Base-by-base conservation (phyloP, 1,140 invertebrate species). In the Cotesia chilonis region DNA sequence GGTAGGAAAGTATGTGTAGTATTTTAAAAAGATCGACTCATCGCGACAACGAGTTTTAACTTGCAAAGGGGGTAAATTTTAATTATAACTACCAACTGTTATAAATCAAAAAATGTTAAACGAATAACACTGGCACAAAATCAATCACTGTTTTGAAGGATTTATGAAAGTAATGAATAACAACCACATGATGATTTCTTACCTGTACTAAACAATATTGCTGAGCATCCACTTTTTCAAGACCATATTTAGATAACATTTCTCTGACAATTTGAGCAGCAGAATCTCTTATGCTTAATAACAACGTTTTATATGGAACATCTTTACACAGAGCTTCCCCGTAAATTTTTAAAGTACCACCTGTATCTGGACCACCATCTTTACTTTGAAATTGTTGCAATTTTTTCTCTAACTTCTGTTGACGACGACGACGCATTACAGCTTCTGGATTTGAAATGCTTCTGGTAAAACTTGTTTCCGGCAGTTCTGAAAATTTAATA, bases 361-460 rank as follows among this genome's bases (percentile, higher is more conserved):
- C 95, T 1, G 92, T 94, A 79, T 94, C 93, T n/a, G 96, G 97
- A 10, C 97, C 97, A 61, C 97, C 95, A 78, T 95, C 94, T 81
- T 96, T 94, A 72, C 94, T 96, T 36, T 95, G 90, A 86, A 99
- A 99, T 84, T 99, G 96, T 84, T 98, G 95, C 75, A 99, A 87
- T 85, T 98, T 99, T 79, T 95, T 93, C 86, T 99, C 98, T 60
- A 99, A 89, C 84, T 98, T 99, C 84, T 98, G 96, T 82, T 99
- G 97, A n/a, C 98, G 88, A 71, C 97, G 89, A 47, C 98, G 90
- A 73, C 97, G 90, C 98, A 99, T 99, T 69, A 99, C 98, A 69
- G 97, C 96, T 89, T 99, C 98, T 7, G 98, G 98, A 89, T 99
- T 99, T 65, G 97, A 99, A 82, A 99, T 99, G 75, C 96, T 98